phyloP scores from a whole-genome alignment of 2,113 vertebrate species.

The Callionymus lyra region DNA sequence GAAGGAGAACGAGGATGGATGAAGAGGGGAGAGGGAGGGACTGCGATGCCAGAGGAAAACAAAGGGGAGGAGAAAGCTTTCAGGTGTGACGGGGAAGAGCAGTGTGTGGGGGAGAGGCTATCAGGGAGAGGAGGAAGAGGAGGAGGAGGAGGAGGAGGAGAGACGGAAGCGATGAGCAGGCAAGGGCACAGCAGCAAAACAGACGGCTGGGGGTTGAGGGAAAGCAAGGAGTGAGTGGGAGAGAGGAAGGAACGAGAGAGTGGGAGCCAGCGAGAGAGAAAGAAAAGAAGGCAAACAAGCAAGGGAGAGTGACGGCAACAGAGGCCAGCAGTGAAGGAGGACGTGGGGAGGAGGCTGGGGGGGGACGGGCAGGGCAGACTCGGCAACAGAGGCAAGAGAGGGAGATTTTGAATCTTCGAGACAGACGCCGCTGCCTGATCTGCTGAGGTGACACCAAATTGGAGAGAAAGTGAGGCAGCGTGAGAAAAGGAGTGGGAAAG shows the following conservation, averaged over 20 bases:
- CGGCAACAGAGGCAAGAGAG: constrained; percentile 61
- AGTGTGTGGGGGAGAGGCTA: constrained; percentile 47
- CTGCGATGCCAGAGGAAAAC: constrained; percentile 42
- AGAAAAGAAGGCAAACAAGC: constrained; percentile 11
- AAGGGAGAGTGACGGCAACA: constrained; percentile 32
- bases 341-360: constrained; percentile 21
- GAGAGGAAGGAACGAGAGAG: constrained; percentile 35
- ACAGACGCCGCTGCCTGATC: constrained; percentile 56
- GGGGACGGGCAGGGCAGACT: constrained; percentile 50
- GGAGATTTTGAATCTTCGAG: constrained; percentile 72
- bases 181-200: constrained; percentile 58
- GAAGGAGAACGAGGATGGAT: constrained; percentile 42
- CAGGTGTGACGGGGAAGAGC: constrained; percentile 61
- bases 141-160: constrained; percentile 34
- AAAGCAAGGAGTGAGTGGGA: constrained; percentile 45
- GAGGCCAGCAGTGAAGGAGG: constrained; percentile 45
- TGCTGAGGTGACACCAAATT: constrained; percentile 53
- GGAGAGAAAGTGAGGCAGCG: constrained; percentile 43
- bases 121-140: constrained; percentile 52
- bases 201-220: constrained; percentile 53
- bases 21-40: constrained; percentile 25
- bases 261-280: constrained; percentile 22
- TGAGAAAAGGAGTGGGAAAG: constrained; percentile 34
- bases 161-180: constrained; percentile 61
- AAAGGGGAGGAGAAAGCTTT: constrained; percentile 59